Percentiles rank a stretch among this genome's conserved stretches.
phyloP scores from a whole-genome alignment of 2,888 invertebrate genomes.

The Ophraella communa region DNA sequence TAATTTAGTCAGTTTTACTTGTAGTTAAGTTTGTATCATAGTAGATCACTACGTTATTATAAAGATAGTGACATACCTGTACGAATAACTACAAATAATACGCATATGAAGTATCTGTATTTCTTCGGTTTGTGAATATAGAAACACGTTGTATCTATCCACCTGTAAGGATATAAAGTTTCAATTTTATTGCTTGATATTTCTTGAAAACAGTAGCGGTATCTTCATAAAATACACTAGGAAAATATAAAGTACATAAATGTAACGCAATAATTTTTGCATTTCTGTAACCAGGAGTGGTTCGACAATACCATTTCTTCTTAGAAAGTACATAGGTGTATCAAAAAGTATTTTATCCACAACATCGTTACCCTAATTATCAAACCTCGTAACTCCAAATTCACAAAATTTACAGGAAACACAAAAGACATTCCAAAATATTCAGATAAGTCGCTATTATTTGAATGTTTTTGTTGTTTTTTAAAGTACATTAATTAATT shows the following conservation, averaged over 20 bases:
- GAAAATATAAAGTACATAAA: constrained; percentile 34
- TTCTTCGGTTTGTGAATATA: constrained; percentile 6
- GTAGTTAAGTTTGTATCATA: too few species aligned
- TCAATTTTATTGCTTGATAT: constrained; percentile 20
- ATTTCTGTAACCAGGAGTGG: constrained; percentile 40
- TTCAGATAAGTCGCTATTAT: background rate
- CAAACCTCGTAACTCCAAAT: too few species aligned
- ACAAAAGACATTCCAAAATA: too few species aligned
- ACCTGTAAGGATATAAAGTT: constrained; percentile 25
- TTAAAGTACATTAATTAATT: background rate
- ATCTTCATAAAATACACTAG: constrained; percentile 38
- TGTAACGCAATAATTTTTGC: constrained; percentile 35
- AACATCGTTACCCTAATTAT: too few species aligned
- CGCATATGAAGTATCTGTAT: constrained; percentile 1
- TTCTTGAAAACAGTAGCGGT: constrained; percentile 38
- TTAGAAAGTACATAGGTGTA: too few species aligned
- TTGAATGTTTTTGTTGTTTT: background rate
- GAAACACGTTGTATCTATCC: constrained; percentile 14
- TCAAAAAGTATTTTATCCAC: too few species aligned
- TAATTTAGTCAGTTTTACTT: too few species aligned
- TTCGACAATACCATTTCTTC: constrained; percentile 30
- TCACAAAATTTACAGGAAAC: too few species aligned
- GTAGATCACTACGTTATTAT: too few species aligned
- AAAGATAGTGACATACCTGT: too few species aligned
- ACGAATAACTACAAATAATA: background rate